Evolutionary conservation across 1,140 invertebrate species (phyloP), one percentile per base, ranked within the genome.

Genomic region (Drosophila bipectinata): DNA sequence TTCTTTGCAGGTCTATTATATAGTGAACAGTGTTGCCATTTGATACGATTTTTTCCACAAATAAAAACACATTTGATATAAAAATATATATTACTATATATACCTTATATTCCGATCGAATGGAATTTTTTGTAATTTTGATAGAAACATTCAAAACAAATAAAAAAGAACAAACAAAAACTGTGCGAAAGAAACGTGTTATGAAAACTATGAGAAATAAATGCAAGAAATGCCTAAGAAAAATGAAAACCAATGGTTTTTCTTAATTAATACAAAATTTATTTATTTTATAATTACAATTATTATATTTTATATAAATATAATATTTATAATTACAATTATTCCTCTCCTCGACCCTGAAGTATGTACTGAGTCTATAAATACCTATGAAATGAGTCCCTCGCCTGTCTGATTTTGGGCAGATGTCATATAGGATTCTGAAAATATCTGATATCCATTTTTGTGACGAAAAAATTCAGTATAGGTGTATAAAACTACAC

Each of bases 61-160:
- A 79, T 74, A 44, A 61, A 66, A 61, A 67, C 61, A 84, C 81
- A 84, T 84, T 84, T 85, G 77, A 84, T 84, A 84, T 83, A 83
- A 62, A 71, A 77, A 72, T 72, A 80, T 67, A 81, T 81, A 75
- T 45, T 60, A 69, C 64, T 57, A 68, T 76, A 77, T 77, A 76
- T 84, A 84, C 81, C 76, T 84, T 84, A 87, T 85, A 85, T 82
- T 88, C 84, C 84, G 71, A 79, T 82, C 74, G 37, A 83, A 79
- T 82, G 82, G 79, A 88, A 82, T 87, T 87, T 87, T 77, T 88
- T 85, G 81, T 85, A 85, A 85, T 85, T 85, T 85, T 85, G 83
- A 88, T 88, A 88, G 75, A 87, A 87, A 87, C 82, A 83, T 88
- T 77, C 80, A 87, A 85, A 78, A 71, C 56, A 64, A 57, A 78